Conservation (phyloP, 2,113 vertebrate species). For the Pollachius pollachius region DNA sequence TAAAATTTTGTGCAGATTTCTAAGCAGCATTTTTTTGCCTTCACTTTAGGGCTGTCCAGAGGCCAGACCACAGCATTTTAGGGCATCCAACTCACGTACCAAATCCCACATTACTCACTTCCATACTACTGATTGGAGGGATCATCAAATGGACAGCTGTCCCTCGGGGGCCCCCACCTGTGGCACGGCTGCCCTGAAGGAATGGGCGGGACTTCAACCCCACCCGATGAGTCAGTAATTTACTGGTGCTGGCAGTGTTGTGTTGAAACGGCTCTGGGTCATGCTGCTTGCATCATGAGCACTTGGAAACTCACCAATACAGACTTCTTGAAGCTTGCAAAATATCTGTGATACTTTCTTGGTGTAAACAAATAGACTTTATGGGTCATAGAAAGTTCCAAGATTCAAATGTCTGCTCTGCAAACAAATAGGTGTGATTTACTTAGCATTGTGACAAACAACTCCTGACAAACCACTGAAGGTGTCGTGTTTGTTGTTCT, state of each 20-base stretch:
- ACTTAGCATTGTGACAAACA: too few species aligned
- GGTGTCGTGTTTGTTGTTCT: too few species aligned
- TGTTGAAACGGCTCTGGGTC: constrained; percentile 49
- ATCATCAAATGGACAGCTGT: constrained; percentile 26
- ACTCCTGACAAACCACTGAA: too few species aligned
- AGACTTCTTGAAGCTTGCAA: constrained; percentile 12
- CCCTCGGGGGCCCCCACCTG: constrained; percentile 52
- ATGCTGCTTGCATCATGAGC: constrained; percentile 48
- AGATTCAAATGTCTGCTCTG: not conserved
- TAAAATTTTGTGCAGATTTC: not conserved
- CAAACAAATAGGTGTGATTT: not conserved
- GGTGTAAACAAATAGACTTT: constrained; percentile 2
- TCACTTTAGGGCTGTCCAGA: constrained; percentile 29
- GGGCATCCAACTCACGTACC: constrained; percentile 25
- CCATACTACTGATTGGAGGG: constrained; percentile 31
- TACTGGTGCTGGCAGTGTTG: constrained; percentile 30
- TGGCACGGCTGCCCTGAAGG: constrained; percentile 39
- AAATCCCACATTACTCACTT: constrained; percentile 46
- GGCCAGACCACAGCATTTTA: constrained; percentile 55
- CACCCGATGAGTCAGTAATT: constrained; percentile 50
- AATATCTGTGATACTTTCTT: not conserved
- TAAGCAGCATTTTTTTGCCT: constrained; percentile 6
- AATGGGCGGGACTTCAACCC: constrained; percentile 25
- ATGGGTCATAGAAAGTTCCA: not conserved
- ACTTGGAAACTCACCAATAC: constrained; percentile 27